Evolutionary conservation across 92 coral and sea anemone genomes (phyloP).

Genomic region (Zoanthus solanderi): DNA sequence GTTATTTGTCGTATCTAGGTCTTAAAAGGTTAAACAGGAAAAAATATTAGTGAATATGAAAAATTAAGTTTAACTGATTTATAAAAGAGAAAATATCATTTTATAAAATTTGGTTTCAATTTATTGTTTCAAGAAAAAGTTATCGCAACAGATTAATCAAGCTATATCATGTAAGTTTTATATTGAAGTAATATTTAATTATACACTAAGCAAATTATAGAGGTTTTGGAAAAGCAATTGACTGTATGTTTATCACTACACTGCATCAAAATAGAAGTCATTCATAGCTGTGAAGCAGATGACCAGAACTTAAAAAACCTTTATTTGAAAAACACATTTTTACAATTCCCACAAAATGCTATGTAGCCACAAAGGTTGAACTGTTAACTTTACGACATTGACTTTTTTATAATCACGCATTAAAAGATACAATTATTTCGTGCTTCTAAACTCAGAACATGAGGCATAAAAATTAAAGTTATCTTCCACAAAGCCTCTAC

Average conservation of each 20-base stretch:
- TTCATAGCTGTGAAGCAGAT: neutral
- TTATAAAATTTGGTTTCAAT: constrained; percentile 12
- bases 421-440: neutral
- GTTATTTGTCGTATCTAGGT: constrained; percentile 1
- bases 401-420: constrained; percentile 1
- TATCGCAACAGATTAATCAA: neutral
- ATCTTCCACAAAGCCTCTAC: neutral
- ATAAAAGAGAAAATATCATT: constrained; percentile 1
- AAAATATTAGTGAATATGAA: neutral
- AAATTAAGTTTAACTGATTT: constrained; percentile 4
- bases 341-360: constrained; percentile 17
- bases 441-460: constrained; percentile 1
- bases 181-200: constrained; percentile 6
- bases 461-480: constrained; percentile 4
- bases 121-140: neutral
- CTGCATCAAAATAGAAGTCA: constrained; percentile 14
- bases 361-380: constrained; percentile 17
- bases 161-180: neutral
- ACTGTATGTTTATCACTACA: constrained; percentile 3
- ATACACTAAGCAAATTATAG: neutral
- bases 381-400: neutral
- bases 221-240: constrained; percentile 13
- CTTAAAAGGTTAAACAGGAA: neutral
- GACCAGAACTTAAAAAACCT: constrained; percentile 16
- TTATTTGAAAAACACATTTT: neutral